A percentile compares a stretch with the other conserved stretches of the same genome.
Conservation (phyloP, 2,888 invertebrate species). For the Drosophila ustulata region DNA sequence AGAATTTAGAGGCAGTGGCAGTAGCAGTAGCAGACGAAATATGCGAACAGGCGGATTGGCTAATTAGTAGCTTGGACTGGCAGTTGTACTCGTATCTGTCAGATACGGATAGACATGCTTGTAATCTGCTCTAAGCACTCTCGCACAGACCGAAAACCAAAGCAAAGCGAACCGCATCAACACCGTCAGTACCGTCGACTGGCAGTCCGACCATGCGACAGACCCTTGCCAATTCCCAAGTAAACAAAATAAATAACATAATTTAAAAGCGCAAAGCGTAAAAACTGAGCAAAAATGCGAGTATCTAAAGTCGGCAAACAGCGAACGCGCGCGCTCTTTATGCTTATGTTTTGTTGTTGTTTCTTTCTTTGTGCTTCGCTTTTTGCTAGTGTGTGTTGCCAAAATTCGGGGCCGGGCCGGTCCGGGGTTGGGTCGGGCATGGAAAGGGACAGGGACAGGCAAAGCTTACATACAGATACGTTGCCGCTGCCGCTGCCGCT, state of each 20-base stretch:
- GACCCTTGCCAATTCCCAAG: conserved; percentile 69
- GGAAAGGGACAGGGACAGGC: conserved; percentile 50
- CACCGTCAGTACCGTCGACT: conserved; percentile 43
- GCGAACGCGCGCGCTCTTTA: conserved; percentile 41
- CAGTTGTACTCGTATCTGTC: conserved; percentile 30
- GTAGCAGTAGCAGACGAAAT: not conserved
- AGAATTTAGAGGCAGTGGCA: conserved; percentile 2
- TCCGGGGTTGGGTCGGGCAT: conserved; percentile 12
- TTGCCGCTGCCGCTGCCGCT: conserved; percentile 28
- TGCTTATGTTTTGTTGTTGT: conserved; percentile 33
- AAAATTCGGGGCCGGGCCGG: conserved; percentile 54
- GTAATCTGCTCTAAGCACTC: conserved; percentile 53
- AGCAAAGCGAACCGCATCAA: conserved; percentile 45
- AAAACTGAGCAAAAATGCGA: conserved; percentile 58
- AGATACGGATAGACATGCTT: conserved; percentile 47
- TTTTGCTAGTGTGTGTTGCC: conserved; percentile 60
- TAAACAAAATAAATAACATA: conserved; percentile 72
- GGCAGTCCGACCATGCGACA: conserved; percentile 44
- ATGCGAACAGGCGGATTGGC: conserved; percentile 22
- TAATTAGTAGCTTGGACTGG: conserved; percentile 45
- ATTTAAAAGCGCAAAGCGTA: conserved; percentile 55
- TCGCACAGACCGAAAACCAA: conserved; percentile 7
- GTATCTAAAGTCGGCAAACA: conserved; percentile 40
- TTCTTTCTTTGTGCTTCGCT: conserved; percentile 11
- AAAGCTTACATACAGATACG: conserved; percentile 73